A percentile compares a stretch with the other conserved stretches of the same genome.
phyloP scores from a whole-genome alignment of 1,140 invertebrate genomes.

The Leptonema lineaticorne region DNA sequence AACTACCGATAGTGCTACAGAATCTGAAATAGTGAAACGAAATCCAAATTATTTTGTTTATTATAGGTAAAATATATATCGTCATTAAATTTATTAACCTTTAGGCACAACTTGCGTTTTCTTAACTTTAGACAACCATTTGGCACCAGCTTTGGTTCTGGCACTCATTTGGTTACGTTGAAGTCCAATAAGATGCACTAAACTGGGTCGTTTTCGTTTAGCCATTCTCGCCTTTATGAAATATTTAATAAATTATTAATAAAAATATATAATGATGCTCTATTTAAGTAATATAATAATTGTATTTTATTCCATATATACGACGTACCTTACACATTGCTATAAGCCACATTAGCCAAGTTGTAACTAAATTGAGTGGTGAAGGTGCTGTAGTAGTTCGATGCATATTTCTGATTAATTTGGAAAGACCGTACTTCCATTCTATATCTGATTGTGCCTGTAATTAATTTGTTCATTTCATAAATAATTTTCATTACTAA shows the following conservation, averaged over 20 bases:
- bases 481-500: too few relatives aligned
- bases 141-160: conserved; percentile 77
- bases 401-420: conserved; percentile 98
- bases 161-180: conserved; percentile 72
- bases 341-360: conserved; percentile 83
- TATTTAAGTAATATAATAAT: not conserved
- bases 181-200: conserved; percentile 78
- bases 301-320: not conserved
- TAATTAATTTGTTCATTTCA: too few relatives aligned
- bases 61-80: not conserved
- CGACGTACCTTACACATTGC: conserved; percentile 70
- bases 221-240: conserved; percentile 58
- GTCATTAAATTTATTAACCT: conserved; percentile 46
- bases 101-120: conserved; percentile 78
- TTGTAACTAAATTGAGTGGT: conserved; percentile 93
- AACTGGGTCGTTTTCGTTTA: conserved; percentile 75
- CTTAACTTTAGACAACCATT: conserved; percentile 83
- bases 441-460: conserved; percentile 99
- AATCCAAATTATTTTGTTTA: not conserved
- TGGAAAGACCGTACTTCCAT: conserved; percentile 99
- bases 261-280: not conserved
- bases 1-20: conserved; percentile 71
- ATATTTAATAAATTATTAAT: too few relatives aligned
- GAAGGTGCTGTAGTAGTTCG: conserved; percentile 95
- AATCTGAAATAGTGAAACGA: conserved; percentile 58